Evolutionary conservation across 2,888 invertebrate genomes (phyloP).

Genomic region (Amblyjoppa fuscipennis): DNA sequence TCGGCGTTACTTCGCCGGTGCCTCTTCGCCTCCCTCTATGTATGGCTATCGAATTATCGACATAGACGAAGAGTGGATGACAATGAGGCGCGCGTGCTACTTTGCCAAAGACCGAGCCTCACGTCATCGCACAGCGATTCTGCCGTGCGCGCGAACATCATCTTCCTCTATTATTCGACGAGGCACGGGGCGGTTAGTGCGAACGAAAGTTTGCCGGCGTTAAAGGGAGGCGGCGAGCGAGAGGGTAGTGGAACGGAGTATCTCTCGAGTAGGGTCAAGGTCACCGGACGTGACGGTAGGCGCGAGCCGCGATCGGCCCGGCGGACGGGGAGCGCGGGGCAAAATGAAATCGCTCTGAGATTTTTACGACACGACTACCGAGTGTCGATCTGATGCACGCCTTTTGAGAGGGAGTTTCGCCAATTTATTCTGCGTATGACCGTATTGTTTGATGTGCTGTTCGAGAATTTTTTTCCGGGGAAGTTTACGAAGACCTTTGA

Average conservation of each 20-base stretch:
- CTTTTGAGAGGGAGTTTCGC: no score
- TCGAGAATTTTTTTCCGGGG: no score
- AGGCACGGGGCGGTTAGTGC: constrained; percentile 43
- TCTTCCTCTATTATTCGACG: constrained; percentile 12
- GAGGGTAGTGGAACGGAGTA: neutral
- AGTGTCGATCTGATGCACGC: no score
- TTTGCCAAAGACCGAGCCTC: constrained; percentile 53
- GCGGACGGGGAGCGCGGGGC: no score
- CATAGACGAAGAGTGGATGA: constrained; percentile 66
- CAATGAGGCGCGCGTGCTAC: constrained; percentile 66
- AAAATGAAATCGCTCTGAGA: no score
- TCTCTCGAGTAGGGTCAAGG: constrained; percentile 52
- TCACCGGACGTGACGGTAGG: constrained; percentile 37
- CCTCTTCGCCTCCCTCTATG: constrained; percentile 47
- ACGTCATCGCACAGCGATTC: constrained; percentile 4
- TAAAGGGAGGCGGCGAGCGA: neutral
- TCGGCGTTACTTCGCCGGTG: constrained; percentile 41
- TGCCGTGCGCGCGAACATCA: neutral
- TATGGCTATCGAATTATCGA: constrained; percentile 72
- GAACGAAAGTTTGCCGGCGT: constrained; percentile 40
- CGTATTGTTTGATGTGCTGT: no score
- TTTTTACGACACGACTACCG: no score
- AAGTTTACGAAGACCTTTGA: no score
- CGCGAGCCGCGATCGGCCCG: no score
- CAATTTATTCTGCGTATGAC: no score